Base-by-base conservation (phyloP, 2,888 invertebrate species). In the Drosophila diplacantha region DNA sequence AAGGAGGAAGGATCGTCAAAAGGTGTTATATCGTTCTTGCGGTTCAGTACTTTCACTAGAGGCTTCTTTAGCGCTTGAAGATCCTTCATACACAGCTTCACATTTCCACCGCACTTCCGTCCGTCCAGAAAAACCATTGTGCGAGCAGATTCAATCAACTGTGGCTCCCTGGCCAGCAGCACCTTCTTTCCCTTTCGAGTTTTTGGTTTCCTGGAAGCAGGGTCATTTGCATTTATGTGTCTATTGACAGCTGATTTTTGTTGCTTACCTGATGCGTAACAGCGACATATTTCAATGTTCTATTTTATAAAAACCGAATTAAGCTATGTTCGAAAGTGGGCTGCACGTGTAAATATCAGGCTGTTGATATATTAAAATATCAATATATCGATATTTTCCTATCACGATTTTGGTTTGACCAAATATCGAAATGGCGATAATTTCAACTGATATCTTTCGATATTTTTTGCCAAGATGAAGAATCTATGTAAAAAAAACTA, bases 1-100 rank as follows among this genome's bases (percentile, higher is more conserved):
- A 99, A 89, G 5, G 94, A 92, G 1, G 94, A 92, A 0, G 92
- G 90, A 89, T 98, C 95, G 89, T 99, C 99, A 89, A 99, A 98
- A 0, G 98, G 96, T 18, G 95, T 91, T 66, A 97, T 92, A 71
- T 96, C 95, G 90, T 98, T 96, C 86, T 95, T 96, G 63, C 94
- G 91, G 22, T 90, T 91, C 37, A 96, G 88, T 74, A 93, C 92
- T 8, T 92, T 92, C 0, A 93, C 93, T 81, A 96, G 91, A 8
- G 96, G 96, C 84, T 96, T 97, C 86, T 96, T 97, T 29, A 98
- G 87, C 81, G 93, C 90, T 83, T 94, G 94, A 88, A 98, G 88
- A 89, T 99, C 97, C 88, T 95, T 96, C 85, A 98, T 90, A 35
- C 94, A 91, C 65, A 91, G 90, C 57, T 92, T 90, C 0, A 93